Evolutionary conservation across 2,113 vertebrate species (phyloP).

Genomic region (Melanerpes formicivorus): DNA sequence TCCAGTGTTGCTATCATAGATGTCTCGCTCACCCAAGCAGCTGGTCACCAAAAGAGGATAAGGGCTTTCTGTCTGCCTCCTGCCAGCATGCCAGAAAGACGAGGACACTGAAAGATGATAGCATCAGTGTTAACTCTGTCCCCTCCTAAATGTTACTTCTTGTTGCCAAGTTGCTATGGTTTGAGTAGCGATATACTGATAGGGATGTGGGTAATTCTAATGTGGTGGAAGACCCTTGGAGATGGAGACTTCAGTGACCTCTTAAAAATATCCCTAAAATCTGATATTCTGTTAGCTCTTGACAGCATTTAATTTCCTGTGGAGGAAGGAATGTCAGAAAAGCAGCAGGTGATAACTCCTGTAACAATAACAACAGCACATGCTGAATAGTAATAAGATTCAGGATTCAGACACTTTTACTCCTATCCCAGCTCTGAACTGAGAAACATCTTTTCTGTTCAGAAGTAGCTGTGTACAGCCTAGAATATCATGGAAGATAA

Average conservation of each 20-base stretch:
- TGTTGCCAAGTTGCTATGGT: background rate
- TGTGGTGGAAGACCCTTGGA: background rate
- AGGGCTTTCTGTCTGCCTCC: background rate
- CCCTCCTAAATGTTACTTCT: background rate
- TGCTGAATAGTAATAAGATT: background rate
- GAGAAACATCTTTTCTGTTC: background rate
- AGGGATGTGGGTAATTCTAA: background rate
- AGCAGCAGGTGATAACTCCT: background rate
- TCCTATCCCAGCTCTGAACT: background rate
- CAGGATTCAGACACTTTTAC: background rate
- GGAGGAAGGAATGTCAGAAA: background rate
- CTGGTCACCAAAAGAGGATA: background rate
- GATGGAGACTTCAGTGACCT: background rate
- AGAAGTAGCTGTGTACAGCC: background rate
- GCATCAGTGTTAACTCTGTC: background rate
- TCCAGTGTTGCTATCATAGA: background rate
- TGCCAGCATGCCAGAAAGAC: background rate
- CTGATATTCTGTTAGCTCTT: background rate
- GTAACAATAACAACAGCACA: background rate
- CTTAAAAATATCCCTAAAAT: background rate
- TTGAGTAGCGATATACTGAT: background rate
- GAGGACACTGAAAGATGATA: background rate
- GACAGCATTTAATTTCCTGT: background rate
- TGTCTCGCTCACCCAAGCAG: background rate
- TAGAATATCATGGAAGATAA: background rate